Conservation (phyloP, 2,888 invertebrate species). For the Synanthedon formicaeformis region DNA sequence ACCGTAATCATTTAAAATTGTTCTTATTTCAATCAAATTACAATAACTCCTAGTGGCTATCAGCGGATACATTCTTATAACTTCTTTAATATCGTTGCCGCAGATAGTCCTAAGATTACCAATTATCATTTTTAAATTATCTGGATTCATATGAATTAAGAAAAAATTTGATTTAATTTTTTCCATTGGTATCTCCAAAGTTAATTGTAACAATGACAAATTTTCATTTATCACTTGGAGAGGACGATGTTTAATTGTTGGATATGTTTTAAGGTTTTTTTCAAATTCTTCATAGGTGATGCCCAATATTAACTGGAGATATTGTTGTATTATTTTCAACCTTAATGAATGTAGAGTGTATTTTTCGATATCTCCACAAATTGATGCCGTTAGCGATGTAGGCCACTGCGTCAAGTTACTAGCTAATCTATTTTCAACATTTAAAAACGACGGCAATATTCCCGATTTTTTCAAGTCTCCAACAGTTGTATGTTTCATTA, state of each 20-base stretch:
- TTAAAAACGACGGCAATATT: slow-evolving; percentile 26
- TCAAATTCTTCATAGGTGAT: slow-evolving; percentile 43
- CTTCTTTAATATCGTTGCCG: slow-evolving; percentile 55
- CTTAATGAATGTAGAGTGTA: slow-evolving; percentile 36
- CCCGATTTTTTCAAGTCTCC: slow-evolving; percentile 33
- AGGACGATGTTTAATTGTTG: slow-evolving; percentile 57
- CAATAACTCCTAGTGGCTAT: slow-evolving; percentile 40
- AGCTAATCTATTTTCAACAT: slow-evolving; percentile 54
- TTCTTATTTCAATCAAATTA: slow-evolving; percentile 36
- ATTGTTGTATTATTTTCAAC: slow-evolving; percentile 53
- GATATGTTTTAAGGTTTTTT: slow-evolving; percentile 49
- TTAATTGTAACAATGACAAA: slow-evolving; percentile 38
- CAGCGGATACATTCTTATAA: slow-evolving; percentile 52
- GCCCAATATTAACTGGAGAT: slow-evolving; percentile 52
- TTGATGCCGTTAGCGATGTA: slow-evolving; percentile 51
- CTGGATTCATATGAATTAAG: slow-evolving; percentile 50
- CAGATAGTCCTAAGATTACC: slow-evolving; percentile 40
- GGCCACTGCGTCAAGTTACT: slow-evolving; percentile 60
- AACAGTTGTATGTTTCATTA: slow-evolving; percentile 42
- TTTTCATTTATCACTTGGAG: slow-evolving; percentile 47
- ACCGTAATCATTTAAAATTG: slow-evolving; percentile 40
- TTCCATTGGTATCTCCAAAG: slow-evolving; percentile 37
- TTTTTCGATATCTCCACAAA: slow-evolving; percentile 38
- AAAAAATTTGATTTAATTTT: slow-evolving; percentile 59
- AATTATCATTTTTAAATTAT: slow-evolving; percentile 48